Evolutionary conservation across 2,113 vertebrate species (phyloP), one percentile per base, ranked within the genome.

Genomic region (Mesoclemmys tuberculata): DNA sequence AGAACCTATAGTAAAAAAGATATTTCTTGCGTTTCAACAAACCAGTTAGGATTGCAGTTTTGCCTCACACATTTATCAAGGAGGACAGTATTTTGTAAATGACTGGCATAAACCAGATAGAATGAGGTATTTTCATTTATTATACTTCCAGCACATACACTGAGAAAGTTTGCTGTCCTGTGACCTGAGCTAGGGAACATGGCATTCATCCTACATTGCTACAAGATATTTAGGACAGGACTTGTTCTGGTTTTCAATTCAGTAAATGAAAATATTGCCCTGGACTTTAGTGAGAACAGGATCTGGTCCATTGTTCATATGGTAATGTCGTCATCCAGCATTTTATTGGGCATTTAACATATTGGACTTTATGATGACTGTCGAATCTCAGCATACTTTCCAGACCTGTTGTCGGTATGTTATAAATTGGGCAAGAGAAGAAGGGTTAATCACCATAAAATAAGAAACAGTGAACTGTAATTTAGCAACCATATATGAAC

Each of bases 301-400:
- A 12, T 51, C 22, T 4, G 41, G 44, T 82, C n/a, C 27, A 0
- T 6, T 4, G 0, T 5, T 82, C 91, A 61, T 38, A n/a, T 54
- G 64, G 89, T 18, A 38, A 51, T 44, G 82, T 93, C 83, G 87
- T 85, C 51, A 4, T 84, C 89, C 78, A 19, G 88, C 91, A 94
- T 97, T 96, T 95, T 93, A 89, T 95, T 96, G 95, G 95, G 46
- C 8, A 96, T 95, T 96, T 96, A 94, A 97, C 95, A 88, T 92
- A 96, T 92, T 96, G 92, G 93, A 81, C 88, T 90, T 93, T 93
- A 92, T 96, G 95, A 95, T 95, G 95, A 82, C 90, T 96, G 90
- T 93, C 95, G 95, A 91, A 95, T 95, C 94, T 92, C 75, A 49
- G 31, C 7, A 18, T 56, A 71, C 88, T n/a, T 91, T 46, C 85